Base-by-base conservation (phyloP, 2,888 invertebrate genomes). In the Hymenopus coronatus region DNA sequence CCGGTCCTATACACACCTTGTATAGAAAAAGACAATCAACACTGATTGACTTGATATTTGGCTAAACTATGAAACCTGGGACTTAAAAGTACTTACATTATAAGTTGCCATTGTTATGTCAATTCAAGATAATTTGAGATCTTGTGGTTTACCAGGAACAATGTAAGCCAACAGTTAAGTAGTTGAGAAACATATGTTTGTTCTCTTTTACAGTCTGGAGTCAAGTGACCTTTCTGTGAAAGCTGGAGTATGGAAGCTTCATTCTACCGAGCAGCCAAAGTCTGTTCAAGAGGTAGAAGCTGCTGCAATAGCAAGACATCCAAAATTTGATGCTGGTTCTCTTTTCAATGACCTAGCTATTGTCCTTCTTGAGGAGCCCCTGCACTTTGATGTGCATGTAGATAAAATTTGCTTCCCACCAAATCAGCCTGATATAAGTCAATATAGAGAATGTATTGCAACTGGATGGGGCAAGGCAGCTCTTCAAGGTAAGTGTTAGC, bases 391-490 rank as follows among this genome's bases (percentile, higher is more conserved):
- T 85, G 95, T 95, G 90, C 97, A 97, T 91, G 95, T 98, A 88
- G 96, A 96, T 91, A 95, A 96, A 0, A 95, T 97, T 83, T 97
- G 97, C 92, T 93, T 97, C 84, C 95, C 95, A 0, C 93, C 92
- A 1, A 9, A 4, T 4, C 82, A 40, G 28, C 81, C 81, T 30
- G 82, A 87, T 87, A 7, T 54, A 14, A 33, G n/a, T 9, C 87
- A 33, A 12, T 54, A 27, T 14, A 94, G 0, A 94, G 93, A 95
- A 88, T 97, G 97, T 91, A 95, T 97, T 9, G 96, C 96, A 0
- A 97, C 97, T 88, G 97, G 97, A 87, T 98, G 97, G 97, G 97
- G 97, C 91, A 97, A 97, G 92, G 94, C 95, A 91, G 96, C 97
- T 8, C 92, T 97, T 87, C 96, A 96, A 95, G 95, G 97, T 97